Base-by-base conservation (phyloP, 2,888 invertebrate genomes). In the Pristionchus fissidentatus region DNA sequence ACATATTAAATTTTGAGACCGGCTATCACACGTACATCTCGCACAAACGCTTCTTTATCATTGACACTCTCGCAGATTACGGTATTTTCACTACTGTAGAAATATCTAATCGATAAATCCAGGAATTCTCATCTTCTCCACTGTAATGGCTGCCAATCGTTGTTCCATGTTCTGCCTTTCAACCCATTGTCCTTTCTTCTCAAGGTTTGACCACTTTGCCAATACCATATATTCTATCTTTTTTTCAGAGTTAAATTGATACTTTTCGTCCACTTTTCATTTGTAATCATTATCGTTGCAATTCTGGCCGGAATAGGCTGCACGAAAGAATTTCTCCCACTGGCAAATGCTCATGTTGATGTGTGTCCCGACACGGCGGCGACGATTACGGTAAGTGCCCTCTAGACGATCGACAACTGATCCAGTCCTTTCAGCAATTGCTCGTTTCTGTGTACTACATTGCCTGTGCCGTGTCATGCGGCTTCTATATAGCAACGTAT, bases 51-150 rank as follows among this genome's bases (percentile, higher is more conserved):
- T 66, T 41, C 41, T 66, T 66, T 41, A 38, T 66, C 38, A 22
- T 66, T 19, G 66, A 66, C 22, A 66, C 66, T 8, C 13, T 66
- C 38, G 66, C 66, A 22, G 66, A 66, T 66, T 66, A 66, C 41
- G 66, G 66, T 66, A 32, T n/a, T n/a, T n/a, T n/a, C n/a, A n/a
- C n/a, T n/a, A n/a, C n/a, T n/a, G n/a, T n/a, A n/a, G n/a, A n/a
- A n/a, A n/a, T 22, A n/a, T 26, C 7, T 57, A 10, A 29, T 29
- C 26, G 4, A 8, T 32, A 8, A 19, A n/a, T 66, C 8, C 38
- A 66, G 66, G 66, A 66, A 66, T 66, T 66, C 66, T 66, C 13
- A 41, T 66, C 41, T 66, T 66, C 66, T 66, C 66, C 19, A 38
- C n/a, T 35, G 66, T 66, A 38, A 66, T 66, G 66, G 66, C 66